Evolutionary conservation across 2,113 vertebrate species (phyloP).

Genomic region (Rattus norvegicus): DNA sequence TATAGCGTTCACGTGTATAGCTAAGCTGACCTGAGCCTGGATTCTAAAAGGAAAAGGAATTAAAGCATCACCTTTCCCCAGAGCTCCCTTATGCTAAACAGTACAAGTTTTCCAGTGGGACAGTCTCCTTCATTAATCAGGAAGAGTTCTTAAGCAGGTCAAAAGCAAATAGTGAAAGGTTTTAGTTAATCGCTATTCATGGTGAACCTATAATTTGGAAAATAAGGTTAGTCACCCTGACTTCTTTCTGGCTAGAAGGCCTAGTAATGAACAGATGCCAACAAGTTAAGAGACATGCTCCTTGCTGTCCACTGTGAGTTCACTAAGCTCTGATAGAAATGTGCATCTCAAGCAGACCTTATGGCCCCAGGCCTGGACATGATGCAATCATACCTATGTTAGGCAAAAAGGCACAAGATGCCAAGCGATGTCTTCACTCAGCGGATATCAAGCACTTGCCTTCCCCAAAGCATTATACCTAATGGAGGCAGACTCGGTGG

Average conservation of each 20-base stretch:
- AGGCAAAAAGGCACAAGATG: not conserved
- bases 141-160: not conserved
- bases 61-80: not conserved
- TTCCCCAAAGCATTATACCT: not conserved
- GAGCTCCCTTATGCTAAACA: not conserved
- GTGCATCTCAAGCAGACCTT: not conserved
- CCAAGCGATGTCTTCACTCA: not conserved
- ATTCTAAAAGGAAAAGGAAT: not conserved
- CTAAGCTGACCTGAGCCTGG: not conserved
- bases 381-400: not conserved
- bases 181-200: not conserved
- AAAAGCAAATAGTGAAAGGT: slow-evolving; percentile 21
- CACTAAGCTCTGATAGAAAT: not conserved
- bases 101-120: not conserved
- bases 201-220: slow-evolving; percentile 37
- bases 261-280: not conserved
- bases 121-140: not conserved
- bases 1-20: not conserved
- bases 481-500: not conserved
- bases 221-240: slow-evolving; percentile 26
- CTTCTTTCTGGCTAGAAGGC: slow-evolving; percentile 3
- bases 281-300: not conserved
- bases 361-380: not conserved
- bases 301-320: not conserved
- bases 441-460: not conserved